phyloP scores from a whole-genome alignment of 2,888 invertebrate species.

The Pantelozetes paolii region DNA sequence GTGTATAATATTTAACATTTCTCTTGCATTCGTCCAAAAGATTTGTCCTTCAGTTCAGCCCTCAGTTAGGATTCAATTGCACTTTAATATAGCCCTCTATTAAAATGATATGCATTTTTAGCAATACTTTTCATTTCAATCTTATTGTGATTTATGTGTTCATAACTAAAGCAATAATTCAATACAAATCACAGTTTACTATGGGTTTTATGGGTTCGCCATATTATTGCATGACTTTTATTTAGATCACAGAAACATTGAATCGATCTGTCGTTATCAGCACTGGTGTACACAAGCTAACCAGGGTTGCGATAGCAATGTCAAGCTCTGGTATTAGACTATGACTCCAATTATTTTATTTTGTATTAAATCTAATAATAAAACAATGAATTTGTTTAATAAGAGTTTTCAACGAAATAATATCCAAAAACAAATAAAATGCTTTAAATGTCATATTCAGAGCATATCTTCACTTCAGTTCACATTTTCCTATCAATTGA shows the following conservation, averaged over 20 bases:
- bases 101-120: background rate
- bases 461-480: background rate
- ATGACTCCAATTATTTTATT: too few species aligned
- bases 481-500: too few species aligned
- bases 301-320: background rate
- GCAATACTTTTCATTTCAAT: background rate
- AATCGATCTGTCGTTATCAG: background rate
- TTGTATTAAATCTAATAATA: too few species aligned
- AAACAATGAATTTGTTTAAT: too few species aligned
- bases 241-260: background rate
- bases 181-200: too few species aligned
- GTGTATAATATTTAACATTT: slow-evolving; percentile 19
- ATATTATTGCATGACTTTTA: background rate
- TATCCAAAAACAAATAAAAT: too few species aligned
- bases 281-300: background rate
- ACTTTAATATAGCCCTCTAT: background rate
- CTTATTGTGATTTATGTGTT: slow-evolving; percentile 7
- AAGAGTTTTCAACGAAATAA: too few species aligned
- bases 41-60: slow-evolving; percentile 29
- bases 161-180: too few species aligned
- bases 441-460: background rate
- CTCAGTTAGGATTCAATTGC: slow-evolving; percentile 24
- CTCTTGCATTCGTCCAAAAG: slow-evolving; percentile 1
- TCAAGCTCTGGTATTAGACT: too few species aligned
- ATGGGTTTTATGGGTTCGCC: background rate